A percentile compares a stretch with the other conserved stretches of the same genome.
phyloP scores from a whole-genome alignment of 2,797 vertebrate species.

The Periophthalmus magnuspinnatus region DNA sequence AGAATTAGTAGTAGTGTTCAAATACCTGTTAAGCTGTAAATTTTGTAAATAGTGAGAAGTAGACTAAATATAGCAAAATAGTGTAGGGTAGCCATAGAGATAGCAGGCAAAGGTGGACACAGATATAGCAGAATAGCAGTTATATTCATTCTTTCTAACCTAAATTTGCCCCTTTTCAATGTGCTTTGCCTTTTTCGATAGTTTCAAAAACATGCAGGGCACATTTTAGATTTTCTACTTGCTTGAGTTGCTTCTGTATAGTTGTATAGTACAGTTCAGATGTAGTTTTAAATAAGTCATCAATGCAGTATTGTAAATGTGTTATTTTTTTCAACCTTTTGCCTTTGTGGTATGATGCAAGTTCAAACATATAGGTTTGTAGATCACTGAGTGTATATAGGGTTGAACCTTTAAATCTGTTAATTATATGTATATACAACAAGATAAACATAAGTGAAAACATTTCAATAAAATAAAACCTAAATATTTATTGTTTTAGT shows the following conservation, averaged over 20 bases:
- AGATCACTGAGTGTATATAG: not conserved
- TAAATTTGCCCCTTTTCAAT: constrained; percentile 19
- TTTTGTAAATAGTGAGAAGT: not conserved
- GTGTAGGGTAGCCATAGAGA: constrained; percentile 9
- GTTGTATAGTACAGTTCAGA: constrained; percentile 7
- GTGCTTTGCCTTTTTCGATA: not conserved
- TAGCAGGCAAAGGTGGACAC: not conserved
- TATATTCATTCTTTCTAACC: not conserved
- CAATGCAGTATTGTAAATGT: not conserved
- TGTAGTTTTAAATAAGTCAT: constrained; percentile 1
- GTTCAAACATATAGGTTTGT: constrained; percentile 1
- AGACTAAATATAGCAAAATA: not conserved
- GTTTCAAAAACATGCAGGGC: not conserved
- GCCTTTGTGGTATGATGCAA: constrained; percentile 9
- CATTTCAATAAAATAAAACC: not conserved
- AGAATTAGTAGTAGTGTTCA: constrained; percentile 15
- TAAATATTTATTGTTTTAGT: constrained; percentile 3
- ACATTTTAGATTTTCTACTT: constrained; percentile 9
- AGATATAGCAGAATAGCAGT: not conserved
- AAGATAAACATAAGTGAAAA: not conserved
- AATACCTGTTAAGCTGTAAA: not conserved
- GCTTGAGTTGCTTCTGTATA: not conserved
- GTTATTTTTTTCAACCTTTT: constrained; percentile 23
- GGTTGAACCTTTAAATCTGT: not conserved
- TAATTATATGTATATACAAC: not conserved